Evolutionary conservation across 2,113 vertebrate genomes (phyloP).

Genomic region (Corythornis madagascariensis): DNA sequence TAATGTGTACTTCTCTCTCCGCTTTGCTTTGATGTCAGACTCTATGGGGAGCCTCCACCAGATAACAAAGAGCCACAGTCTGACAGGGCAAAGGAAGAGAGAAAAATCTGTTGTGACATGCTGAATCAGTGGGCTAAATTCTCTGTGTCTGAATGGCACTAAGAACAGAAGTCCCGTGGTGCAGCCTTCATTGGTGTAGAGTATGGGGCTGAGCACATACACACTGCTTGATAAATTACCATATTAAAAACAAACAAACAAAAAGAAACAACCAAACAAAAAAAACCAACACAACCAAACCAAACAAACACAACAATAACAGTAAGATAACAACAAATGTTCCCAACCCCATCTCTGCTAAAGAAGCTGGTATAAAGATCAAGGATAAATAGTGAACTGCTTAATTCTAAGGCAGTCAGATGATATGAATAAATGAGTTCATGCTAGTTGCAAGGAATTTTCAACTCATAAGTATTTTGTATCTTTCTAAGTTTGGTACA

Average conservation of each 20-base stretch:
- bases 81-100: not conserved
- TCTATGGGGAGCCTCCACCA: not conserved
- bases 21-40: not conserved
- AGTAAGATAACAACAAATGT: no score
- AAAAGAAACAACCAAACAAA: not conserved
- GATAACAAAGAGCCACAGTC: not conserved
- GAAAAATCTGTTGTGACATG: not conserved
- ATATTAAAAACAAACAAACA: not conserved
- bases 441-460: no score
- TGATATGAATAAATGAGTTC: no score
- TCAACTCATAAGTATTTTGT: no score
- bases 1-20: not conserved
- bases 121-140: not conserved
- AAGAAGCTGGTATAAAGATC: no score
- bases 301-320: no score
- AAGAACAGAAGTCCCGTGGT: not conserved
- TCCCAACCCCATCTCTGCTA: no score
- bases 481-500: no score
- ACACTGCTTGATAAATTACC: not conserved
- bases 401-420: no score
- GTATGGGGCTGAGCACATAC: not conserved
- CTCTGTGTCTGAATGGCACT: not conserved
- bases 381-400: no score
- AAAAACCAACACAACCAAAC: accelerated
- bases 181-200: not conserved